Percentiles rank a stretch among this genome's conserved stretches.
Conservation (phyloP, 2,113 vertebrate species). For the Rana temporaria region DNA sequence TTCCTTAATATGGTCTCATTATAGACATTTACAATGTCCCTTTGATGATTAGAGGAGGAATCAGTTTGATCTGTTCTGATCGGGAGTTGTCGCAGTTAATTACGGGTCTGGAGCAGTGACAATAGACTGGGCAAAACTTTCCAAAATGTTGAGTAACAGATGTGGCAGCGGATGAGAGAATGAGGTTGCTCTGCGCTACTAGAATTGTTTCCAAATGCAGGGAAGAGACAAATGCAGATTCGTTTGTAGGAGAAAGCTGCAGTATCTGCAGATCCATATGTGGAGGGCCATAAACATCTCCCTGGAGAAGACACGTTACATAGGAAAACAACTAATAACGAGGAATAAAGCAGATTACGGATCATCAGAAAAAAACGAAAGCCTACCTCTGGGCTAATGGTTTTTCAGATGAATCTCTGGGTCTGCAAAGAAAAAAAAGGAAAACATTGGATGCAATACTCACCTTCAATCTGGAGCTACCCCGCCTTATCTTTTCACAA, state of each 20-base stretch:
- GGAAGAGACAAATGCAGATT: conserved; percentile 16
- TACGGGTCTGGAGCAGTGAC: conserved; percentile 32
- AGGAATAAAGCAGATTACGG: too few relatives aligned
- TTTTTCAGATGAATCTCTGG: too few relatives aligned
- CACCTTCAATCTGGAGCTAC: too few relatives aligned
- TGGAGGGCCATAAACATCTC: too few relatives aligned
- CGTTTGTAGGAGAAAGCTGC: background rate
- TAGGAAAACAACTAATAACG: too few relatives aligned
- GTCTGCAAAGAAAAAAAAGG: too few relatives aligned
- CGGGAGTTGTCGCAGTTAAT: conserved; percentile 48
- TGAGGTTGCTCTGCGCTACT: conserved; percentile 1
- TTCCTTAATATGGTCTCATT: conserved; percentile 48
- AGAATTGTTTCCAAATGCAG: conserved; percentile 40
- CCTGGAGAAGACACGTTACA: too few relatives aligned
- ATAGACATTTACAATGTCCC: conserved; percentile 28
- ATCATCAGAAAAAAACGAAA: too few relatives aligned
- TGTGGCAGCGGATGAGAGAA: conserved; percentile 35
- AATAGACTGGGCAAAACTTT: conserved; percentile 44
- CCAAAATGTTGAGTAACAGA: conserved; percentile 46
- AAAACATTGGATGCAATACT: too few relatives aligned
- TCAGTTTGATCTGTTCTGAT: conserved; percentile 53
- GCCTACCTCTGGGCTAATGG: too few relatives aligned
- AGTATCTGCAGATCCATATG: background rate
- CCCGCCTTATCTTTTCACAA: too few relatives aligned
- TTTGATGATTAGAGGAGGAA: conserved; percentile 48